Percentiles rank a stretch among this genome's conserved stretches.
Evolutionary conservation across 2,888 invertebrate genomes (phyloP).

Genomic region (Acanthopleura granulata): DNA sequence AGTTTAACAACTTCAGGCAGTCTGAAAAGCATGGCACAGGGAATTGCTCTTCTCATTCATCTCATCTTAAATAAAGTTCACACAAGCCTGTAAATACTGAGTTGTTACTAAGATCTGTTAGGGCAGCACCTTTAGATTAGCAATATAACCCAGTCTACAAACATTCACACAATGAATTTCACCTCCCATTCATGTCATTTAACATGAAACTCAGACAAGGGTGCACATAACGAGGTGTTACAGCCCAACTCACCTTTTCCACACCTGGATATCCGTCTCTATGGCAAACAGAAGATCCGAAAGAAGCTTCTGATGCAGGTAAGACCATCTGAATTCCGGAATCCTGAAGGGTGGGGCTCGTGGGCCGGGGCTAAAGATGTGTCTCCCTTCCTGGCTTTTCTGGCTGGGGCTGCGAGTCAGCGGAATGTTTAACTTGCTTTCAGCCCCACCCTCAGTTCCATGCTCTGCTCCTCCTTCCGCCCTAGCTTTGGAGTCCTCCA

Average conservation of each 20-base stretch:
- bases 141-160: no score
- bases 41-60: no score
- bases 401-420: conserved; percentile 27
- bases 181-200: no score
- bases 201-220: no score
- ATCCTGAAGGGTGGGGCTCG: conserved; percentile 85
- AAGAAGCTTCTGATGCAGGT: conserved; percentile 95
- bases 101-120: no score
- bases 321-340: conserved; percentile 99
- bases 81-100: no score
- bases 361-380: conserved; percentile 67
- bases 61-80: no score
- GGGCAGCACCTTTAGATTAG: no score
- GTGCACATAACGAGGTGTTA: neutral
- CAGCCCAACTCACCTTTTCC: conserved; percentile 75
- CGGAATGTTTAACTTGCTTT: neutral
- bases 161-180: no score
- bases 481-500: no score
- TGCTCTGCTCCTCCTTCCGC: conserved; percentile 19
- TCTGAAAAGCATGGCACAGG: no score
- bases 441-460: conserved; percentile 3
- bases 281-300: conserved; percentile 96
- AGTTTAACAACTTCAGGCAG: no score
- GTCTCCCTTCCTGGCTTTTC: conserved; percentile 43
- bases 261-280: conserved; percentile 96